These are phyloP conservation scores for Octonoba sinensis DNA, from an alignment of 2,888 invertebrate genomes.

Conservation along the genomic window DNA sequence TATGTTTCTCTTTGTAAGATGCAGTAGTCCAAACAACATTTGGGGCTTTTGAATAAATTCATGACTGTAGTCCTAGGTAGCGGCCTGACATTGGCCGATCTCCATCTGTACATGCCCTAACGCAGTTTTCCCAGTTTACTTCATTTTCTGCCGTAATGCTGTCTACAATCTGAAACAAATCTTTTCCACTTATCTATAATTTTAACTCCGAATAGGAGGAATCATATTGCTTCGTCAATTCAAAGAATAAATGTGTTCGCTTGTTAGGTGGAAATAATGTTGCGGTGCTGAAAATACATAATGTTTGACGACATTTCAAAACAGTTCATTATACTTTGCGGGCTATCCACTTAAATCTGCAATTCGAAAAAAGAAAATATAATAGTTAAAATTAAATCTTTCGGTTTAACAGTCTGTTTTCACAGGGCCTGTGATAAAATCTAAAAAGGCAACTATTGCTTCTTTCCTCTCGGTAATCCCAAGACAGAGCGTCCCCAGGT, in stretches of 20 bases:
- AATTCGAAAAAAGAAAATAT: constrained; percentile 3
- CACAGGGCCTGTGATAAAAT: background rate
- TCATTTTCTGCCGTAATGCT: too few species aligned
- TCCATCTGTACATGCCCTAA: too few species aligned
- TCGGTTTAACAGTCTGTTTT: constrained; percentile 14
- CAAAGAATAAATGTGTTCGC: background rate
- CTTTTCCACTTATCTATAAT: background rate
- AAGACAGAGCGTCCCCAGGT: too few species aligned
- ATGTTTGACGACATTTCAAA: constrained; percentile 8
- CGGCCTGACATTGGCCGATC: too few species aligned
- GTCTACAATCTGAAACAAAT: too few species aligned
- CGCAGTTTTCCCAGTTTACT: too few species aligned
- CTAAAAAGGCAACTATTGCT: constrained; percentile 9
- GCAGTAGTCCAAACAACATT: too few species aligned
- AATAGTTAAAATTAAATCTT: background rate
- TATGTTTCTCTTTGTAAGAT: too few species aligned
- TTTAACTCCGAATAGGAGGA: background rate
- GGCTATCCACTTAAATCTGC: constrained; percentile 12
- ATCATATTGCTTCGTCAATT: background rate
- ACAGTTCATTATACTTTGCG: constrained; percentile 11
- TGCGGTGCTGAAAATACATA: background rate
- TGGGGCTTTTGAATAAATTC: too few species aligned
- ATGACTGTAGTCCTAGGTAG: too few species aligned
- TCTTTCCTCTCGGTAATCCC: too few species aligned
- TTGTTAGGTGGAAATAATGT: background rate